These are phyloP conservation scores for Virgularia gustaviana DNA, from an alignment of 92 coral and sea anemone species.

Conservation along the genomic window DNA sequence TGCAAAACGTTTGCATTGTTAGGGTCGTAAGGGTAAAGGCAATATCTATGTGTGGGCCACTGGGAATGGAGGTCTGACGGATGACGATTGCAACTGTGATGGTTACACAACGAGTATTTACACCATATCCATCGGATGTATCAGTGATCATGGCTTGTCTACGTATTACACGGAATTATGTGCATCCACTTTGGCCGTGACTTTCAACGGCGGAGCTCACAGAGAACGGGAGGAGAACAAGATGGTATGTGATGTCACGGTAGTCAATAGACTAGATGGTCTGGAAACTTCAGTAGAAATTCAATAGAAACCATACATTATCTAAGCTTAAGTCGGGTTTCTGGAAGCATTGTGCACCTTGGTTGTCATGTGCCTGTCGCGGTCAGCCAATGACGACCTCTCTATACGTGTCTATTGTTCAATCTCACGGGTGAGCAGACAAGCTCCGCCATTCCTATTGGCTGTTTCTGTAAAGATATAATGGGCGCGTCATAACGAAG, in stretches of 20 bases:
- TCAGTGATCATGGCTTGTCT: constrained; percentile 83
- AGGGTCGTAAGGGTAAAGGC: constrained; percentile 95
- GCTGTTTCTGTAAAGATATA: too few species aligned
- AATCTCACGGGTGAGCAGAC: too few species aligned
- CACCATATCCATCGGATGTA: constrained; percentile 85
- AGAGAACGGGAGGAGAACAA: constrained; percentile 82
- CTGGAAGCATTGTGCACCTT: too few species aligned
- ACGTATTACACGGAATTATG: constrained; percentile 87
- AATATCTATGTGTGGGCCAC: constrained; percentile 95
- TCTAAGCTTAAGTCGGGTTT: not conserved
- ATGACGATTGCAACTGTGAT: constrained; percentile 91
- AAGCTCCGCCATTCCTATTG: too few species aligned
- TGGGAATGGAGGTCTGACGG: constrained; percentile 92
- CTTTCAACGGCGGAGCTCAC: constrained; percentile 88
- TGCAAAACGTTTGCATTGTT: too few species aligned
- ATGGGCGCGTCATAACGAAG: too few species aligned
- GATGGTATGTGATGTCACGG: constrained; percentile 50
- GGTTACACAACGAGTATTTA: constrained; percentile 91
- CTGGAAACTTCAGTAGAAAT: too few species aligned
- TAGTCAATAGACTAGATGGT: too few species aligned
- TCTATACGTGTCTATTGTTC: not conserved
- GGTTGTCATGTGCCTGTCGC: not conserved
- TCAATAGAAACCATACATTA: not conserved
- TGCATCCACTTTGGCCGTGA: constrained; percentile 82
- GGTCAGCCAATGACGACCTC: too few species aligned